Evolutionary conservation across 2,797 vertebrate species (phyloP).

Genomic region (Lindbergichthys nudifrons): DNA sequence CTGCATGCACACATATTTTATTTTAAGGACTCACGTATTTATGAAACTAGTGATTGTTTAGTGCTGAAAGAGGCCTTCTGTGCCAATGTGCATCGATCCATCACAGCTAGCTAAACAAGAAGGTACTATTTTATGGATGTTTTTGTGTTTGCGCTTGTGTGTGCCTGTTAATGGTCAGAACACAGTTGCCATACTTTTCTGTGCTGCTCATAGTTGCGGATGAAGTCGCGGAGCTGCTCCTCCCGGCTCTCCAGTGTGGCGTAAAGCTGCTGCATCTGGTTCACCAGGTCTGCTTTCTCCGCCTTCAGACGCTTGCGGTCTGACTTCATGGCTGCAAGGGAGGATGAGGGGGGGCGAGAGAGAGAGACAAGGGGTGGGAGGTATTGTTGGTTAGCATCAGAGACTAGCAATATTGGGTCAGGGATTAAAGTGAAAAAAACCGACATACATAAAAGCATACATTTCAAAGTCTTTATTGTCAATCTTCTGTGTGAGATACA

Average conservation of each 20-base stretch:
- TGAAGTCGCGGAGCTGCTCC: constrained; percentile 97
- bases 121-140: background rate
- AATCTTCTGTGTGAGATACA: too few relatives aligned
- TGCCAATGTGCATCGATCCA: background rate
- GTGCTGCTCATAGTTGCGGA: constrained; percentile 98
- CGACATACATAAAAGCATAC: too few relatives aligned
- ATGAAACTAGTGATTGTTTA: background rate
- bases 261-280: constrained; percentile 99
- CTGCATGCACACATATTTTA: background rate
- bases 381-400: background rate
- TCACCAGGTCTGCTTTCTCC: constrained; percentile 95
- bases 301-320: constrained; percentile 96
- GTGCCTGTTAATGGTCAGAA: background rate
- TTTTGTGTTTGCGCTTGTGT: background rate
- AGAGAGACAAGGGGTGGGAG: background rate
- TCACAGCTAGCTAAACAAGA: background rate
- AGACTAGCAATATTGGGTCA: background rate
- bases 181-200: constrained; percentile 87
- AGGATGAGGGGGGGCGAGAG: constrained; percentile 14
- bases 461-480: too few relatives aligned
- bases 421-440: background rate
- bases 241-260: constrained; percentile 96
- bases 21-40: background rate
- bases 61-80: background rate
- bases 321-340: constrained; percentile 92